phyloP scores from a whole-genome alignment of 2,113 vertebrate genomes.

The Bubo blakistoni region DNA sequence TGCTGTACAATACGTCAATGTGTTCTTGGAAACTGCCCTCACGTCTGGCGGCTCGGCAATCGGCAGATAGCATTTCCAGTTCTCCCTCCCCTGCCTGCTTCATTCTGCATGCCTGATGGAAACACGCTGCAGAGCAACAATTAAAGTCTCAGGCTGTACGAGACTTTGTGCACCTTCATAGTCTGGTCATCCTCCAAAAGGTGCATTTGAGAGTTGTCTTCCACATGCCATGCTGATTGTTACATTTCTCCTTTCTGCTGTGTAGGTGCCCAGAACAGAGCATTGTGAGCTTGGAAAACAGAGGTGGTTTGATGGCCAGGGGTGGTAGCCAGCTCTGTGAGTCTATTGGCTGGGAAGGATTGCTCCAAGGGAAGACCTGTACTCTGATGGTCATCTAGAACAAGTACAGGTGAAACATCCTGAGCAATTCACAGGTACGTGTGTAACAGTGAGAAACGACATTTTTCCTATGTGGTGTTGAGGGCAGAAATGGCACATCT shows the following conservation, averaged over 20 bases:
- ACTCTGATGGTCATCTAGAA: neutral
- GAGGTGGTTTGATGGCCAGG: neutral
- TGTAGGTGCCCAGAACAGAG: too few relatives aligned
- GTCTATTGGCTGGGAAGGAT: neutral
- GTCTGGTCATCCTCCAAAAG: rapidly evolving
- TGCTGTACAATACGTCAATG: neutral
- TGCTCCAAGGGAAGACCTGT: neutral
- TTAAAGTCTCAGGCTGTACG: rapidly evolving
- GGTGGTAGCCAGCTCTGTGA: neutral
- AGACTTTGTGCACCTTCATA: neutral
- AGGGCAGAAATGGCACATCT: neutral
- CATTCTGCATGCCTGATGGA: neutral
- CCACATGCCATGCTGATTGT: rapidly evolving
- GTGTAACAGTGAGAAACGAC: neutral
- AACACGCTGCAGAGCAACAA: rapidly evolving
- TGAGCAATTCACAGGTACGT: rapidly evolving
- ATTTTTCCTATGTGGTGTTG: rapidly evolving
- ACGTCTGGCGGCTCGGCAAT: neutral
- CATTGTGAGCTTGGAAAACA: rapidly evolving
- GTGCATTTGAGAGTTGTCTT: neutral
- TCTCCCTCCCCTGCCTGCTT: neutral
- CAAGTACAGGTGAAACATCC: neutral
- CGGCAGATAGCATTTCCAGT: neutral
- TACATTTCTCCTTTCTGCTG: rapidly evolving
- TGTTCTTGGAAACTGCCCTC: neutral